Evolutionary conservation across 92 coral and sea anemone genomes (phyloP).

Genomic region (Muricea muricata): DNA sequence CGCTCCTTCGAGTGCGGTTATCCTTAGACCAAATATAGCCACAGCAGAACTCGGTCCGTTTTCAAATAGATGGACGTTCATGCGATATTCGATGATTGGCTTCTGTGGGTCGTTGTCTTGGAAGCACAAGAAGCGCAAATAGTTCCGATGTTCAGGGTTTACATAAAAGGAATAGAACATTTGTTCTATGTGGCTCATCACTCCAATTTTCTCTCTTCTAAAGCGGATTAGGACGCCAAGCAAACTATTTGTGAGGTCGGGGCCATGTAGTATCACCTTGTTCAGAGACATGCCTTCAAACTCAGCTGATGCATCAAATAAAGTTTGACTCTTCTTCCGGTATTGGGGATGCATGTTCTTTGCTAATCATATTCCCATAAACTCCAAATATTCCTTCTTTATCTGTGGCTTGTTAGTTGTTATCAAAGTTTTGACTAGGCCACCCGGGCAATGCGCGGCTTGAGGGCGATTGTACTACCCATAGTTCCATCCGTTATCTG

Average conservation of each 20-base stretch:
- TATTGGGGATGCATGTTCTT: conserved; percentile 72
- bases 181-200: conserved; percentile 66
- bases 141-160: conserved; percentile 54
- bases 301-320: conserved; percentile 61
- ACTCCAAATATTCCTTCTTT: conserved; percentile 65
- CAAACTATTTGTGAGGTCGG: conserved; percentile 67
- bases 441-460: conserved; percentile 56
- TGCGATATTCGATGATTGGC: conserved; percentile 25
- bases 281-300: conserved; percentile 60
- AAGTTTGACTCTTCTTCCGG: conserved; percentile 60
- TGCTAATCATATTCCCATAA: conserved; percentile 66
- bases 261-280: conserved; percentile 65
- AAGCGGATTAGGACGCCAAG: conserved; percentile 64
- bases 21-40: conserved; percentile 39
- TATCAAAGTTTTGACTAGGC: conserved; percentile 47
- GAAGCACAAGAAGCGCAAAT: conserved; percentile 47
- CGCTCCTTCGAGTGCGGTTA: conserved; percentile 68
- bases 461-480: conserved; percentile 56
- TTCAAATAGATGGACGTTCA: conserved; percentile 53
- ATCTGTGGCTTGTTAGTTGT: conserved; percentile 72
- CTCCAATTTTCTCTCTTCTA: conserved; percentile 48
- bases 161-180: conserved; percentile 71
- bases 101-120: conserved; percentile 48
- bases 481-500: not conserved
- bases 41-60: conserved; percentile 54